Conservation (phyloP, 2,888 invertebrate genomes). For the Drosophila tanythrix region DNA sequence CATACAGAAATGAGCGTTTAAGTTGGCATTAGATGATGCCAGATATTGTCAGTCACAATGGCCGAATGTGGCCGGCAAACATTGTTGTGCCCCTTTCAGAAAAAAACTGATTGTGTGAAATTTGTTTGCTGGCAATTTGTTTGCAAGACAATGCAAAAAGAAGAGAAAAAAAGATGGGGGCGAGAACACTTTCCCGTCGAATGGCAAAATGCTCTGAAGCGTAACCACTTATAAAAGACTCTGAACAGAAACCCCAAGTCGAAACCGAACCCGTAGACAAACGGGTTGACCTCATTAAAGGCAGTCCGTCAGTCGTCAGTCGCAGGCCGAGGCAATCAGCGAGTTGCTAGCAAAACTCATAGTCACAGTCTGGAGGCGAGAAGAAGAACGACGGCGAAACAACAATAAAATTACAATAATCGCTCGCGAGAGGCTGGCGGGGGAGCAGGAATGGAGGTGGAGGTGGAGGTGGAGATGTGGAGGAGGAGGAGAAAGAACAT, state of each 20-base stretch:
- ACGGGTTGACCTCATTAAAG: conserved; percentile 73
- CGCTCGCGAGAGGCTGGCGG: conserved; percentile 54
- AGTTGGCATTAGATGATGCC: conserved; percentile 5
- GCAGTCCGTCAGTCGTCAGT: conserved; percentile 22
- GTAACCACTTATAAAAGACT: conserved; percentile 62
- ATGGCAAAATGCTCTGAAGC: conserved; percentile 59
- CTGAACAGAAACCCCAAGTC: conserved; percentile 11
- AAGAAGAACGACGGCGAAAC: conserved; percentile 43
- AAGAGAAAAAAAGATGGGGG: conserved; percentile 8
- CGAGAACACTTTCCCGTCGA: conserved; percentile 70
- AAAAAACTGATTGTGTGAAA: conserved; percentile 53
- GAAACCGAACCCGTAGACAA: conserved; percentile 39
- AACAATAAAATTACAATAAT: conserved; percentile 79
- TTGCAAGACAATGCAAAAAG: conserved; percentile 40
- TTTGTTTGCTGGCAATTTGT: conserved; percentile 52
- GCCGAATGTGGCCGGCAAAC: conserved; percentile 24
- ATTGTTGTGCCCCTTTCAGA: conserved; percentile 1
- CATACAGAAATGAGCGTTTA: conserved; percentile 24
- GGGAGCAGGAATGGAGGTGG: conserved; percentile 1
- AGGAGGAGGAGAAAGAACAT: not conserved
- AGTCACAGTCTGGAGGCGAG: conserved; percentile 39
- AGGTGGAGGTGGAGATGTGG: conserved; percentile 12
- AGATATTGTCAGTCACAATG: conserved; percentile 14
- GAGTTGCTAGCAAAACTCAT: conserved; percentile 35
- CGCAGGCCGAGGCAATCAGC: conserved; percentile 48